phyloP scores from a whole-genome alignment of 2,113 vertebrate species.

The Prionailurus viverrinus region DNA sequence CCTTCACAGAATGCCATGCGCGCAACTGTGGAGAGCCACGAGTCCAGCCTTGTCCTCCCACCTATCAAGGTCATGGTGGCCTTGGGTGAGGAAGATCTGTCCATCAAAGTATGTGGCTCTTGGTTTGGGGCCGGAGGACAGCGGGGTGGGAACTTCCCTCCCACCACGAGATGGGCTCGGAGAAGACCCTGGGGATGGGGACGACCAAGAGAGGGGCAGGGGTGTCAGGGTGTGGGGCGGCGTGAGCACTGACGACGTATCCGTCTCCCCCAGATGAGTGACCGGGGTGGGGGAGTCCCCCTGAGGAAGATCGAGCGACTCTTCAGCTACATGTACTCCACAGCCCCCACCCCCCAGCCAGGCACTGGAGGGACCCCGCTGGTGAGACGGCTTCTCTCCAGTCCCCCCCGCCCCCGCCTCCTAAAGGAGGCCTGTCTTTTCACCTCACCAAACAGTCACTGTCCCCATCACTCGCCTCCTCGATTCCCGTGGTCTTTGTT shows the following conservation, averaged over 20 bases:
- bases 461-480: background rate
- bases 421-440: background rate
- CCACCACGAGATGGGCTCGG: background rate
- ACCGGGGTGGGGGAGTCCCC: conserved; percentile 94
- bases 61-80: conserved; percentile 93
- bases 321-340: conserved; percentile 98
- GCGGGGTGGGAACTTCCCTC: background rate
- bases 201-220: background rate
- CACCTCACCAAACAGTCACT: too few relatives aligned
- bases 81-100: conserved; percentile 95
- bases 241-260: background rate
- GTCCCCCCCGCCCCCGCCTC: background rate
- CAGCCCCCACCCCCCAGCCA: conserved; percentile 92
- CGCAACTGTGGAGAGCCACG: conserved; percentile 95
- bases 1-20: conserved; percentile 95
- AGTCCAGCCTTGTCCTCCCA: conserved; percentile 89
- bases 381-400: conserved; percentile 83
- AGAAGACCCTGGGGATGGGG: background rate
- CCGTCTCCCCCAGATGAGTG: conserved; percentile 90
- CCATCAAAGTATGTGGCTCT: conserved; percentile 91
- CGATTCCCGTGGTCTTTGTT: background rate
- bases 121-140: background rate
- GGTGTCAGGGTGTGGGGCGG: background rate
- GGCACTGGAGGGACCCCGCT: conserved; percentile 90
- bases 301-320: conserved; percentile 94